Evolutionary conservation across 30 jellyfish, hydroid and myxozoan genomes (phyloP).

Genomic region (Catostylus mosaicus): DNA sequence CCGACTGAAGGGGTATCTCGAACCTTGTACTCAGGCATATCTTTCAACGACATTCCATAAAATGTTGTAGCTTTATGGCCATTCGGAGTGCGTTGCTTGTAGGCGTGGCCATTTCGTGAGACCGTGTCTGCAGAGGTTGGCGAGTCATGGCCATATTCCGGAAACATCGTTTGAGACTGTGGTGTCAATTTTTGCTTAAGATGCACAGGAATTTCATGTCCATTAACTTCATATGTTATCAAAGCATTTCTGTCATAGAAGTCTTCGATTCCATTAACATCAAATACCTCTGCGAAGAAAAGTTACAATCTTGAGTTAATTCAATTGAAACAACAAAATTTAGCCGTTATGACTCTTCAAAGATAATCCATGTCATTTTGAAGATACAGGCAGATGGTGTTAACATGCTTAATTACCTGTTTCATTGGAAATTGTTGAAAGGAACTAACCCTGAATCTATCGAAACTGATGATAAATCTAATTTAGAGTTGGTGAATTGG

Average conservation of each 20-base stretch:
- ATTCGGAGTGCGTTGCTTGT: slow-evolving; percentile 19
- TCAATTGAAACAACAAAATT: too few relatives aligned
- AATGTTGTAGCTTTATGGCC: slow-evolving; percentile 69
- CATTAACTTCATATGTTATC: slow-evolving; percentile 94
- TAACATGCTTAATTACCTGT: too few relatives aligned
- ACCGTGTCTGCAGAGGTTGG: slow-evolving; percentile 48
- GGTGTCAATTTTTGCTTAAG: slow-evolving; percentile 92
- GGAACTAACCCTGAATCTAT: too few relatives aligned
- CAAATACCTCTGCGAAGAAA: slow-evolving; percentile 83
- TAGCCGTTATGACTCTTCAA: too few relatives aligned
- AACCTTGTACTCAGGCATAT: slow-evolving; percentile 93
- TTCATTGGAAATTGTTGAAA: too few relatives aligned
- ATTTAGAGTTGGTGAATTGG: too few relatives aligned
- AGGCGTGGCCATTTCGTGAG: slow-evolving; percentile 58
- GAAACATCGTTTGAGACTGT: slow-evolving; percentile 90
- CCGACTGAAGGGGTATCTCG: slow-evolving; percentile 81
- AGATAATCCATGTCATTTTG: too few relatives aligned
- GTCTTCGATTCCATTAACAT: slow-evolving; percentile 94
- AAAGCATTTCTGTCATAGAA: slow-evolving; percentile 90
- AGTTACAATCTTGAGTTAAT: neutral
- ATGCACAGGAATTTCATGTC: slow-evolving; percentile 98
- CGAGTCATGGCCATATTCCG: slow-evolving; percentile 90
- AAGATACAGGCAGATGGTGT: too few relatives aligned
- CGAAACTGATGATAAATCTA: too few relatives aligned
- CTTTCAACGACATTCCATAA: slow-evolving; percentile 86